Evolutionary conservation across 2,113 vertebrate species (phyloP).

Genomic region (Pagrus major): DNA sequence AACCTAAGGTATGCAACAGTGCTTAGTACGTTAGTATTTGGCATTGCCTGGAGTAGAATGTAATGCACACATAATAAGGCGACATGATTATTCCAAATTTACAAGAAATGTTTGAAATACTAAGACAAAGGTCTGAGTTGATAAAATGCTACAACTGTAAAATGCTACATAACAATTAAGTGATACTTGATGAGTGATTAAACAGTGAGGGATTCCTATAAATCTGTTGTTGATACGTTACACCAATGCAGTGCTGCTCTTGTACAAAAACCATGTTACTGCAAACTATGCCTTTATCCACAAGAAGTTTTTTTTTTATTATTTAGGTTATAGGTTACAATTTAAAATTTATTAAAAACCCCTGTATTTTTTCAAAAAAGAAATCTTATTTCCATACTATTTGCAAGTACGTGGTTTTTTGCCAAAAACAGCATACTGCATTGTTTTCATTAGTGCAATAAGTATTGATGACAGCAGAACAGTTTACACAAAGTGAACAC

Average conservation of each 20-base stretch:
- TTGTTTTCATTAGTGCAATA: constrained; percentile 66
- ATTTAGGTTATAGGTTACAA: constrained; percentile 11
- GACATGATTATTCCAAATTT: constrained; percentile 75
- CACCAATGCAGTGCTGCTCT: constrained; percentile 53
- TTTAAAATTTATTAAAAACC: constrained; percentile 36
- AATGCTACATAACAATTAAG: constrained; percentile 85
- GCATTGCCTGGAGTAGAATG: constrained; percentile 77
- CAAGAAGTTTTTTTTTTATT: constrained; percentile 6
- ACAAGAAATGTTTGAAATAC: constrained; percentile 73
- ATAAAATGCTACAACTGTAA: constrained; percentile 85
- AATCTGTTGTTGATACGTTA: constrained; percentile 48
- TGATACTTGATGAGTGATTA: constrained; percentile 61
- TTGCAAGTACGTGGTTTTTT: constrained; percentile 59
- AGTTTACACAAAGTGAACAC: constrained; percentile 55
- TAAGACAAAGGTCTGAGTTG: constrained; percentile 70
- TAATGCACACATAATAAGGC: constrained; percentile 77
- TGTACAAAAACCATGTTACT: constrained; percentile 50
- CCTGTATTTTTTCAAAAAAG: constrained; percentile 33
- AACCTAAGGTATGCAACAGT: constrained; percentile 77
- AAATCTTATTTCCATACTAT: not conserved
- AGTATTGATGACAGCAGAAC: constrained; percentile 59
- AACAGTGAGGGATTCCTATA: constrained; percentile 64
- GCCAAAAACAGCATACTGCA: constrained; percentile 58
- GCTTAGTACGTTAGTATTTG: constrained; percentile 77
- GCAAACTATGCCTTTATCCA: constrained; percentile 36